phyloP scores from a whole-genome alignment of 2,888 invertebrate species.

The Prionchulus punctatus region DNA sequence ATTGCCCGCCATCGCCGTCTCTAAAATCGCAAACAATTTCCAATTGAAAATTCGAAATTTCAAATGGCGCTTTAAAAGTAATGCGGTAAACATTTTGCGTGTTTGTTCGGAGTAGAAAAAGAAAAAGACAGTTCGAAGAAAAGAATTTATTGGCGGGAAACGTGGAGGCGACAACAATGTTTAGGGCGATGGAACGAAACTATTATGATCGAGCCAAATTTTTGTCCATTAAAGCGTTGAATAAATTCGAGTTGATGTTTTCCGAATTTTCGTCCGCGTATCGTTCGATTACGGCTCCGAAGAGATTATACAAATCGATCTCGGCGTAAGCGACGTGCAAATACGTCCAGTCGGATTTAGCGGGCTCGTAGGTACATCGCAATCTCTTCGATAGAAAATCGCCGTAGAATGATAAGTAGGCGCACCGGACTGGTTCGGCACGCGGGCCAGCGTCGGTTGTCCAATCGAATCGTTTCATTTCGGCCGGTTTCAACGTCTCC shows the following conservation, averaged over 20 bases:
- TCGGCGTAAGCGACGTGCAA: background rate
- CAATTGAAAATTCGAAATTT: background rate
- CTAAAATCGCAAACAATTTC: background rate
- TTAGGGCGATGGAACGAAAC: too few relatives aligned
- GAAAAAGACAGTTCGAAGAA: too few relatives aligned
- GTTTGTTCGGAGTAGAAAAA: too few relatives aligned
- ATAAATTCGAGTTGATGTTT: too few relatives aligned
- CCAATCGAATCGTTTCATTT: background rate
- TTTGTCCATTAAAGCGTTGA: too few relatives aligned
- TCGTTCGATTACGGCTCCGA: too few relatives aligned
- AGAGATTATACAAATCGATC: background rate
- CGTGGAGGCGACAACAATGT: too few relatives aligned
- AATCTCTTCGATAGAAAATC: background rate
- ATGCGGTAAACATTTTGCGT: too few relatives aligned
- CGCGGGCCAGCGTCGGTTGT: background rate
- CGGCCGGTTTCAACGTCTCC: background rate
- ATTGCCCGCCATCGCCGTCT: background rate
- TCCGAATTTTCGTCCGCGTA: too few relatives aligned
- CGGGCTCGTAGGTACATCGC: background rate
- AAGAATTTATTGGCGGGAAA: too few relatives aligned
- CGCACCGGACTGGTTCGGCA: background rate
- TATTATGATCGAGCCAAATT: too few relatives aligned
- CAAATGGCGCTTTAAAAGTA: too few relatives aligned
- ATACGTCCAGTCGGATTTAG: background rate
- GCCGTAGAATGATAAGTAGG: background rate